Percentiles rank a stretch among this genome's conserved stretches.
Conservation (phyloP, 2,797 vertebrate genomes). For the Peromyscus aztecus region DNA sequence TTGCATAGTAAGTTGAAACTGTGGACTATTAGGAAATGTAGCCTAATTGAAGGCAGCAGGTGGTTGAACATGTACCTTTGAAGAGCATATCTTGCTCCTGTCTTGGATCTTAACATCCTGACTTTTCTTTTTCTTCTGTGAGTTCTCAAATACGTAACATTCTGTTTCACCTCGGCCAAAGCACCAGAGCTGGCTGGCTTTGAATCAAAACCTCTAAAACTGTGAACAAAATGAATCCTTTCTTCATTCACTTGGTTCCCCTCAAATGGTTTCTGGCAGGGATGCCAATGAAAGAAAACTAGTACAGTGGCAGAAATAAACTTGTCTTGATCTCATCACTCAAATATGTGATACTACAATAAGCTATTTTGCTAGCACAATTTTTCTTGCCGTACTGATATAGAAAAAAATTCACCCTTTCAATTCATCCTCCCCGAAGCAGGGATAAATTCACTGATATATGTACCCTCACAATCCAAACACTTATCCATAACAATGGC, state of each 20-base stretch:
- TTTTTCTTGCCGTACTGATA: background rate
- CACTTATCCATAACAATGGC: too few species aligned
- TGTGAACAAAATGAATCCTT: background rate
- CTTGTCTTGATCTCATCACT: background rate
- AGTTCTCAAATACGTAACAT: background rate
- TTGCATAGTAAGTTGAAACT: too few species aligned
- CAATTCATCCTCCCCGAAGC: background rate
- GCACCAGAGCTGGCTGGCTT: background rate
- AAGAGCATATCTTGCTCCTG: background rate
- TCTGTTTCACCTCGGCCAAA: background rate
- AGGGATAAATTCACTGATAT: background rate
- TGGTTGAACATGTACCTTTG: background rate
- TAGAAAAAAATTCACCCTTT: background rate
- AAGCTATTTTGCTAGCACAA: background rate
- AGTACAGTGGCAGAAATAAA: background rate
- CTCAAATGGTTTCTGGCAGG: background rate
- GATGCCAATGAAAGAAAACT: background rate
- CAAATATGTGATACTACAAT: background rate
- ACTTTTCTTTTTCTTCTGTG: background rate
- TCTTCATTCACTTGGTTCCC: background rate
- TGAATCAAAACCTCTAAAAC: background rate
- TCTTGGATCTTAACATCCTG: background rate
- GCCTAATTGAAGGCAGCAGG: too few species aligned
- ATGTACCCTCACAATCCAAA: background rate
- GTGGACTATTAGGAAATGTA: background rate